Evolutionary conservation across 2,888 invertebrate species (phyloP).

Genomic region (Fragum fragum): DNA sequence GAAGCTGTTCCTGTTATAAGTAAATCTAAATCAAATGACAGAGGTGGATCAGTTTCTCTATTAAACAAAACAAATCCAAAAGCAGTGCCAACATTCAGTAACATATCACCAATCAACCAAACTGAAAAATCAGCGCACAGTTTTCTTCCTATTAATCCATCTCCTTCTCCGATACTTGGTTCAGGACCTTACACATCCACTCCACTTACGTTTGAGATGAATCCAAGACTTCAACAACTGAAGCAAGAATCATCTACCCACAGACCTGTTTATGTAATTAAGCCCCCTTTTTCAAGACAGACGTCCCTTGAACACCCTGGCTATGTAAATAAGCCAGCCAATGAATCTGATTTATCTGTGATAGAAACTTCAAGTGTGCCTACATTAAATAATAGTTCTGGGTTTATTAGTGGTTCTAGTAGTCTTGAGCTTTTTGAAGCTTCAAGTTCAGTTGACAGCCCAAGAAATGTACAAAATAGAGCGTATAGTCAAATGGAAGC

Average conservation of each 20-base stretch:
- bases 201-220: slow-evolving; percentile 41
- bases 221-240: slow-evolving; percentile 44
- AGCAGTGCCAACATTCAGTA: slow-evolving; percentile 63
- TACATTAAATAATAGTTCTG: slow-evolving; percentile 61
- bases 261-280: slow-evolving; percentile 62
- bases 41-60: slow-evolving; percentile 28
- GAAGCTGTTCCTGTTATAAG: slow-evolving; percentile 60
- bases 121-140: slow-evolving; percentile 23
- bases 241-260: slow-evolving; percentile 56
- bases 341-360: slow-evolving; percentile 17
- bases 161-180: slow-evolving; percentile 21
- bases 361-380: slow-evolving; percentile 8
- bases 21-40: slow-evolving; percentile 30
- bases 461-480: not conserved
- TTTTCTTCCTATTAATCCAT: slow-evolving; percentile 44
- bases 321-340: not conserved
- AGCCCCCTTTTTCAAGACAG: slow-evolving; percentile 56
- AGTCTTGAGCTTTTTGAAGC: slow-evolving; percentile 59
- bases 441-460: slow-evolving; percentile 51
- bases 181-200: slow-evolving; percentile 56
- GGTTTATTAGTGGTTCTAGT: slow-evolving; percentile 64
- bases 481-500: not conserved
- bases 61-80: slow-evolving; percentile 56
- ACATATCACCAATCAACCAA: slow-evolving; percentile 63
- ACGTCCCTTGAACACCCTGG: slow-evolving; percentile 14